Base-by-base conservation (phyloP, 2,113 vertebrate species). In the Apteryx mantelli region DNA sequence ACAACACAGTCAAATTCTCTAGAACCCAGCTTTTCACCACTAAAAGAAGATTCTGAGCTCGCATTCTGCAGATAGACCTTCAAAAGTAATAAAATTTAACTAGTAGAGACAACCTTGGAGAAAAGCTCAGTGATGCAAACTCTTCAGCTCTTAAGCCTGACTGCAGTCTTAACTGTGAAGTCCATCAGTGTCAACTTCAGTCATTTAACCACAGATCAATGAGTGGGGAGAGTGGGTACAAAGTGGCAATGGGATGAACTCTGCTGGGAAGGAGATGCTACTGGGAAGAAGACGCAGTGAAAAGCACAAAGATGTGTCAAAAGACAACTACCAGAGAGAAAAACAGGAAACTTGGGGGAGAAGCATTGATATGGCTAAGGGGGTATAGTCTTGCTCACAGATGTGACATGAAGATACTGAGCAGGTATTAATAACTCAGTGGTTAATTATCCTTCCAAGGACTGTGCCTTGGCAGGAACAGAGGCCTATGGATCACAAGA, bases 181-280 rank as follows among this genome's bases (percentile, higher is more conserved):
- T 91, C 91, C 77, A 95, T 92, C 94, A 95, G 70, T 93, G 95
- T 89, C 94, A 93, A 79, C 65, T 84, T 79, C 1, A 95, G 63
- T 93, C 36, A 82, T 50, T 92, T 86, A 96, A 87, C n/a, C 24
- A 70, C 0, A 1, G 40, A 94, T 79, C 55, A 75, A 53, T 88
- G 77, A 71, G 36, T 26, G 34, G 75, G 90, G 63, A 86, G 13
- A 48, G 0, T 0, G 10, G 7, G 38, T 34, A 65, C 25, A 19
- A 89, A 81, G 61, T 30, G 2, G 28, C 58, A 93, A 34, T 2
- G 4, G 66, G 88, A 60, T 19, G 64, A 28, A 75, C 17, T 90
- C 1, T 75, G 50, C 28, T 76, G 2, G 70, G 63, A 91, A 56
- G n/a, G 14, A 84, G 38, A 69, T 44, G 32, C 38, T 82, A 38